Conservation (phyloP, 2,113 vertebrate species). For the Notiomystis cincta region DNA sequence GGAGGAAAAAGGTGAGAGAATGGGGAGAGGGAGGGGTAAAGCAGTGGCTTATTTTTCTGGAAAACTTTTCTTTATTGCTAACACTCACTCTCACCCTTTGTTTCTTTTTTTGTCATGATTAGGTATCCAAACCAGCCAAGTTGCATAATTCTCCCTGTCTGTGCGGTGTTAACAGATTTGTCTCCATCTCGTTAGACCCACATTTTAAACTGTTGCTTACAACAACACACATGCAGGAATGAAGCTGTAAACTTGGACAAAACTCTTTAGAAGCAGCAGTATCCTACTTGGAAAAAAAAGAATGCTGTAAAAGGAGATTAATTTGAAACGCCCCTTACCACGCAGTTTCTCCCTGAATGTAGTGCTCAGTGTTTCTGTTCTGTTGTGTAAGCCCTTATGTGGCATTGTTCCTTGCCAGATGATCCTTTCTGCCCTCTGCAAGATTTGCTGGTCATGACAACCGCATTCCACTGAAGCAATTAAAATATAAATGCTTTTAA, state of each 20-base stretch:
- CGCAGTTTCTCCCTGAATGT: neutral
- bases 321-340: neutral
- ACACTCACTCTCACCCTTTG: neutral
- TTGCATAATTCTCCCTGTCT: neutral
- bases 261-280: neutral
- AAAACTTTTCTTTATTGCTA: neutral
- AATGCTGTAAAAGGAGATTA: neutral
- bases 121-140: neutral
- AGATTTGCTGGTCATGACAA: neutral
- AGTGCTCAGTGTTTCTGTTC: neutral
- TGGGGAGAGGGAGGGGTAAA: accelerated
- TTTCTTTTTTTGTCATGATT: neutral
- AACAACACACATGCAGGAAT: neutral
- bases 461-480: conserved; percentile 6
- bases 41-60: neutral
- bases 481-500: conserved; percentile 36
- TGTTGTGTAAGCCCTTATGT: neutral
- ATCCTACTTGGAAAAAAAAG: neutral
- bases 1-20: neutral
- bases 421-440: conserved; percentile 35
- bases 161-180: conserved; percentile 14
- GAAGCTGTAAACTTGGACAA: neutral
- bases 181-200: conserved; percentile 8
- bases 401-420: neutral
- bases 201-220: neutral